Evolutionary conservation across 2,888 invertebrate species (phyloP), one percentile per base, ranked within the genome.

Genomic region (Clanis bilineata): DNA sequence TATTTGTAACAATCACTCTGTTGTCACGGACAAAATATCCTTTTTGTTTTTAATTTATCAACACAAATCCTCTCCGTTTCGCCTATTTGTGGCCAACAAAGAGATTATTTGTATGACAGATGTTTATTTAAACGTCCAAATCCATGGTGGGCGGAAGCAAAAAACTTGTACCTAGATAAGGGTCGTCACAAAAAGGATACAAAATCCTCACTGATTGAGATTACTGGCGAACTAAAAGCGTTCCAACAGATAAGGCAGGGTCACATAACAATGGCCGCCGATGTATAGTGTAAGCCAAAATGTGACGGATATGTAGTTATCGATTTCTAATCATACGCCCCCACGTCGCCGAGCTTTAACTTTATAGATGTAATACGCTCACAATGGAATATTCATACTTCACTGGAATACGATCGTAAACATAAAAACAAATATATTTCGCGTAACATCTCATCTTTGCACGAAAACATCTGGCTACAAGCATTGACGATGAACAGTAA

Each of bases 321-420:
- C 83, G 89, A 89, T 90, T 88, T 88, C 79, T 87, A 86, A 89
- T 90, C 86, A 82, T 77, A 83, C 88, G 80, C 86, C 88, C 83
- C 82, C 86, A 75, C 74, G 66, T 61, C 66, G 67, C 62, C 63
- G 66, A 64, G 55, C 59, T 56, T 28, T 23, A 22, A 39, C 18
- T 18, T 51, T 32, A 32, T 51, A 51, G 51, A 51, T 15, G 28
- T 51, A 51, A 32, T 28, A 32, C 10, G 51, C 10, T 10, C 32
- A 51, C 51, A 51, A 51, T 51, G 18, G 28, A 51, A 51, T 32
- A 51, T 51, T 51, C 51, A 51, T 51, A 32, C 32, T 32, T 21
- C 18, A 32, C 51, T 28, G 18, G 51, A 32, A 51, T 18, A 32
- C 9, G 28, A 7, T 18, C 32, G 28, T 51, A 51, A 51, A 51